phyloP scores from a whole-genome alignment of 1,140 invertebrate species.

The Sarcophaga peregrina region DNA sequence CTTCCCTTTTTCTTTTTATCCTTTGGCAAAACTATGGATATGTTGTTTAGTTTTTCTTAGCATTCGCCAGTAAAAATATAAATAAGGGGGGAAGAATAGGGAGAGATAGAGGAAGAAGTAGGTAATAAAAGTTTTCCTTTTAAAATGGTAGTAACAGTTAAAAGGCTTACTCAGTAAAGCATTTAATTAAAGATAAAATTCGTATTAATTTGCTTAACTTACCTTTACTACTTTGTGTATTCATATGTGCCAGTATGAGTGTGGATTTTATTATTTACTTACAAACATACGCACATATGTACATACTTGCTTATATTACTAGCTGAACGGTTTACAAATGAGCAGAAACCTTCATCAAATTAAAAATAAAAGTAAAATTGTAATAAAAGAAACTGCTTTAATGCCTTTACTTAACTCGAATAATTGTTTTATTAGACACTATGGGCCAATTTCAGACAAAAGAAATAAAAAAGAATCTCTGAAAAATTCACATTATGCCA shows the following conservation, averaged over 20 bases:
- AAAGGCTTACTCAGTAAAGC: neutral
- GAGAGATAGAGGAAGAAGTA: no score
- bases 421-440: neutral
- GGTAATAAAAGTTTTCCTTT: no score
- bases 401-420: neutral
- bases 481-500: no score
- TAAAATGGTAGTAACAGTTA: no score
- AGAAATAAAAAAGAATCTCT: neutral
- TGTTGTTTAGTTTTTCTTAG: neutral
- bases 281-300: neutral
- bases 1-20: neutral
- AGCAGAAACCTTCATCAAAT: neutral
- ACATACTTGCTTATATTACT: neutral
- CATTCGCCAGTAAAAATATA: no score
- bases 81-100: no score
- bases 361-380: neutral
- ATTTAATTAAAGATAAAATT: neutral
- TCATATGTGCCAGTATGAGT: neutral
- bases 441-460: neutral
- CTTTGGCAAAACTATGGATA: neutral
- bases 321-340: neutral
- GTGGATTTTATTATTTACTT: neutral
- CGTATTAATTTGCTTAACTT: conserved; percentile 16
- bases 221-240: neutral
- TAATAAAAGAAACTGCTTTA: no score